phyloP scores from a whole-genome alignment of 2,797 vertebrate genomes.

The Coracias cyanogaster region DNA sequence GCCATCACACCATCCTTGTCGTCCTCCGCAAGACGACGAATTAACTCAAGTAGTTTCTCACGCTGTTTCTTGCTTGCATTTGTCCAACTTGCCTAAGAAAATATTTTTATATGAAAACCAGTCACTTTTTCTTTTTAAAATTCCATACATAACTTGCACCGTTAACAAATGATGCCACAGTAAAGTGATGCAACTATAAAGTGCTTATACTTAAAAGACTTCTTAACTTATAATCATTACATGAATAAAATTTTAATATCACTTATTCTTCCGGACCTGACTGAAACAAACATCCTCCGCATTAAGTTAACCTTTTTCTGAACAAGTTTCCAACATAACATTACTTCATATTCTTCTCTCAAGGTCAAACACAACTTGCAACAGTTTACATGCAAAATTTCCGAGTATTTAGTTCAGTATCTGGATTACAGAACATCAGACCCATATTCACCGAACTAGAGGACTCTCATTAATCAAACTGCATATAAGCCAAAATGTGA shows the following conservation, averaged over 20 bases:
- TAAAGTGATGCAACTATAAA: neutral
- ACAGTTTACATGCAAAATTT: neutral
- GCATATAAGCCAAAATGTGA: neutral
- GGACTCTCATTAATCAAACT: neutral
- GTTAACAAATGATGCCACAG: neutral
- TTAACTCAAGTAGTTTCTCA: constrained; percentile 95
- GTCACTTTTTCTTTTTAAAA: neutral
- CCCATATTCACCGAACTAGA: neutral
- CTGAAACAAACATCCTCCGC: neutral
- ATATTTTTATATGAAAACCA: neutral
- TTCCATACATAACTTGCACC: neutral
- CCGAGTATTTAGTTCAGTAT: neutral
- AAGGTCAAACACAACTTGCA: neutral
- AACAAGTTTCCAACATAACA: neutral
- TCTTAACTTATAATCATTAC: neutral
- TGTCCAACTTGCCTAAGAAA: constrained; percentile 95
- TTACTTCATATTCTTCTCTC: neutral
- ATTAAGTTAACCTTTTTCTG: neutral
- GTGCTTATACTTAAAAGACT: neutral
- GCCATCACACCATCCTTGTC: constrained; percentile 99
- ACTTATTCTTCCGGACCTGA: neutral
- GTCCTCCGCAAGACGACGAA: constrained; percentile 96
- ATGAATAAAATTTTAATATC: neutral
- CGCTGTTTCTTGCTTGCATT: constrained; percentile 99
- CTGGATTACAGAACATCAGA: neutral